Evolutionary conservation across 2,113 vertebrate genomes (phyloP).

Genomic region (Menura novaehollandiae): DNA sequence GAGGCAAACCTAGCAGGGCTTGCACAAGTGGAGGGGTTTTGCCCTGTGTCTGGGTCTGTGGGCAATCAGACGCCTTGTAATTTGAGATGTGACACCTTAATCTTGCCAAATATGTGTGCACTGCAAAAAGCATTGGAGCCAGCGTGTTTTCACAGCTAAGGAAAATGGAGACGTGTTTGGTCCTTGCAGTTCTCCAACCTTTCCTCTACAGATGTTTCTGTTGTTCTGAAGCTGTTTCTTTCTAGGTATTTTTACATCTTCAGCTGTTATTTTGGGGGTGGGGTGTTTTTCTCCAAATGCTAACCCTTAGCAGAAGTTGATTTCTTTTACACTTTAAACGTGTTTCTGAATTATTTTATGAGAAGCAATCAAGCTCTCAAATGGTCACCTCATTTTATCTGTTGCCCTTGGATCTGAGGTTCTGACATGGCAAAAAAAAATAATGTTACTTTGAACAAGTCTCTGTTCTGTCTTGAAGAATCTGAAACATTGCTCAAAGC

Average conservation of each 20-base stretch:
- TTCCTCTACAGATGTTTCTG: not conserved
- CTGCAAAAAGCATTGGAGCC: not conserved
- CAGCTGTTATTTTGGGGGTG: not conserved
- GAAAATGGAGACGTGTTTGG: not conserved
- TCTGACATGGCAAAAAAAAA: not conserved
- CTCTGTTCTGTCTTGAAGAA: not conserved
- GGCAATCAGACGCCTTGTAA: conserved; percentile 69
- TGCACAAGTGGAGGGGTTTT: not conserved
- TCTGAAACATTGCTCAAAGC: not conserved
- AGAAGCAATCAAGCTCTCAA: not conserved
- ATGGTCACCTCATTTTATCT: not conserved
- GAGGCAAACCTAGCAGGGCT: not conserved
- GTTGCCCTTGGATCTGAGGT: not conserved
- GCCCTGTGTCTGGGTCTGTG: conserved; percentile 48
- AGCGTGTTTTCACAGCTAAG: not conserved
- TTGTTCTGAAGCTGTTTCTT: not conserved
- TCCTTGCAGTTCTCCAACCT: not conserved
- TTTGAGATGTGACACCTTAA: conserved; percentile 74
- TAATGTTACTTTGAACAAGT: not conserved
- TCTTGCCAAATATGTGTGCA: conserved; percentile 71
- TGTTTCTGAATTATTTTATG: not conserved
- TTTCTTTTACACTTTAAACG: not conserved
- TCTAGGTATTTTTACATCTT: not conserved
- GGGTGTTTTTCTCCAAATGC: not conserved
- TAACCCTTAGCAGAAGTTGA: not conserved